Evolutionary conservation across 1,140 invertebrate genomes (phyloP).

Genomic region (Thaumetopoea pityocampa): DNA sequence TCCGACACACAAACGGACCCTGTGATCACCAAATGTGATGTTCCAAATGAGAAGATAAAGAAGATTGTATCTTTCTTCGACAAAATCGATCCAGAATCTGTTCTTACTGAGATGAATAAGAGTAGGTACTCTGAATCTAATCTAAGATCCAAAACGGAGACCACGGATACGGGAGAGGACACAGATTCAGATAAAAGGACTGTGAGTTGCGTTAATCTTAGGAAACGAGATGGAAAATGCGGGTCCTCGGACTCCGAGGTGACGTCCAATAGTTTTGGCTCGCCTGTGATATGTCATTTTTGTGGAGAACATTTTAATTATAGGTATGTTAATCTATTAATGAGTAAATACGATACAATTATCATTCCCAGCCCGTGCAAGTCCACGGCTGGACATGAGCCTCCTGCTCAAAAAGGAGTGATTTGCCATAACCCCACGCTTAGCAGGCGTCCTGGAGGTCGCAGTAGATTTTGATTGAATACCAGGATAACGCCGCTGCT

Average conservation of each 20-base stretch:
- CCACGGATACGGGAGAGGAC: slow-evolving; percentile 13
- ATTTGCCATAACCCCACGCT: no score
- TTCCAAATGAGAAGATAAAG: slow-evolving; percentile 56
- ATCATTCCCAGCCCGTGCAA: no score
- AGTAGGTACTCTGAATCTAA: slow-evolving; percentile 35
- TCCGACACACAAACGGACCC: slow-evolving; percentile 56
- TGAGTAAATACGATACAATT: background rate
- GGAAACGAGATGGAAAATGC: slow-evolving; percentile 6
- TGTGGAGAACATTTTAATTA: slow-evolving; percentile 50
- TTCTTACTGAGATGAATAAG: slow-evolving; percentile 41
- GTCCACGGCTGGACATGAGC: no score
- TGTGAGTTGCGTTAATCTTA: slow-evolving; percentile 28
- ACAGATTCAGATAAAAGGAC: slow-evolving; percentile 29
- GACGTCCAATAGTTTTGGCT: slow-evolving; percentile 19
- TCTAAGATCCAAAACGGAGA: slow-evolving; percentile 25
- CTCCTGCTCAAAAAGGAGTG: no score
- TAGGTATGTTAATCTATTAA: slow-evolving; percentile 26
- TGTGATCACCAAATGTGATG: slow-evolving; percentile 30
- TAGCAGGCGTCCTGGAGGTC: no score
- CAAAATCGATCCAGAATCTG: slow-evolving; percentile 48
- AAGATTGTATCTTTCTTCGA: slow-evolving; percentile 65
- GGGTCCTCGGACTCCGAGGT: slow-evolving; percentile 29
- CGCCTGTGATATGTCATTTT: slow-evolving; percentile 34
- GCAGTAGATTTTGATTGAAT: no score
- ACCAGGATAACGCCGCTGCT: no score